phyloP scores from a whole-genome alignment of 2,113 vertebrate genomes.

The Thamnophis sirtalis region DNA sequence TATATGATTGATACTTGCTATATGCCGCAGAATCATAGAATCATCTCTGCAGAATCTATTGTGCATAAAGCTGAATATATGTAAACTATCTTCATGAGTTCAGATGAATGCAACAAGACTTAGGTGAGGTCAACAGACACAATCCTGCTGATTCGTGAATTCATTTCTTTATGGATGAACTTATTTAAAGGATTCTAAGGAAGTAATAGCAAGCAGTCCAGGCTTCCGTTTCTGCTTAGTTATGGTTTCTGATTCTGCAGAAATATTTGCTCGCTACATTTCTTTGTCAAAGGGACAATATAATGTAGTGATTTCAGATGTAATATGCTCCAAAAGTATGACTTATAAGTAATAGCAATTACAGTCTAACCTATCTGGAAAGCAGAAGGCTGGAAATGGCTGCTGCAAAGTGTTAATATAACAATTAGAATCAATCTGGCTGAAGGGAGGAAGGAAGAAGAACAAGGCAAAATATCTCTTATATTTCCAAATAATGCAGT shows the following conservation, averaged over 20 bases:
- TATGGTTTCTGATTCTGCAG: neutral
- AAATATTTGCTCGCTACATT: neutral
- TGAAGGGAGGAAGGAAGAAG: rapidly evolving
- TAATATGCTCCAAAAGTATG: neutral
- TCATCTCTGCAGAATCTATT: neutral
- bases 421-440: neutral
- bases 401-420: neutral
- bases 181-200: neutral
- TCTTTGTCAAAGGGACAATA: neutral
- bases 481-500: neutral
- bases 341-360: neutral
- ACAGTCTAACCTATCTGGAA: neutral
- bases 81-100: neutral
- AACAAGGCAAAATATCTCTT: neutral
- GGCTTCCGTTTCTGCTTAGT: neutral
- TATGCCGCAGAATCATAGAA: neutral
- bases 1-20: neutral
- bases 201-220: neutral
- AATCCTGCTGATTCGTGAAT: neutral
- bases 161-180: neutral
- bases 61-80: neutral
- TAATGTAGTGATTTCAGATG: neutral
- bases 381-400: neutral
- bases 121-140: neutral
- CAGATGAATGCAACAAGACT: neutral